Percentiles rank a stretch among this genome's conserved stretches.
These are phyloP conservation scores for Xanthia icteritia DNA, from an alignment of 2,888 invertebrate species.

Conservation along the genomic window DNA sequence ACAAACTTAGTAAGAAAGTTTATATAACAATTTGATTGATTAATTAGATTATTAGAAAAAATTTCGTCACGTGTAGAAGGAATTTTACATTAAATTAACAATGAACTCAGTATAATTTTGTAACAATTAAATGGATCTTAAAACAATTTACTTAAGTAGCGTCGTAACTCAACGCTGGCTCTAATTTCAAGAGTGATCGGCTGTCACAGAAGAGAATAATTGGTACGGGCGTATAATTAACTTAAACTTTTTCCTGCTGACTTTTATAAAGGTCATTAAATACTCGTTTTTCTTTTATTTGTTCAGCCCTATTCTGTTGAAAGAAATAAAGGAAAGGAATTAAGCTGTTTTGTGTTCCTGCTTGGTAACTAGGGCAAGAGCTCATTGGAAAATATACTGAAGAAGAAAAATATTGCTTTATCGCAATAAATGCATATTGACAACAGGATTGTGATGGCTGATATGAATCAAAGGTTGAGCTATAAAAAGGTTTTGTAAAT, in stretches of 20 bases:
- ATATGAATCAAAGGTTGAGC: not conserved
- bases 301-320: conserved; percentile 37
- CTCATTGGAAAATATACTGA: conserved; percentile 23
- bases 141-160: conserved; percentile 49
- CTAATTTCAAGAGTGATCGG: conserved; percentile 58
- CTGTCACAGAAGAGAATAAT: conserved; percentile 56
- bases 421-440: not conserved
- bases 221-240: conserved; percentile 56
- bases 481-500: not conserved
- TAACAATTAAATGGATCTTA: conserved; percentile 43
- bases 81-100: conserved; percentile 21
- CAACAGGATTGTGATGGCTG: too few relatives aligned
- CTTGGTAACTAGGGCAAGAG: not conserved
- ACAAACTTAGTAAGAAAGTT: too few relatives aligned
- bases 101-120: conserved; percentile 10
- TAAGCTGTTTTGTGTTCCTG: conserved; percentile 34
- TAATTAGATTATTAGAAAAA: conserved; percentile 13
- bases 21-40: not conserved
- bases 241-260: conserved; percentile 54
- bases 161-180: conserved; percentile 53
- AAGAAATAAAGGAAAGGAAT: conserved; percentile 46
- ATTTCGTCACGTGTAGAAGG: not conserved
- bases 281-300: conserved; percentile 58
- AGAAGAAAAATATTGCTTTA: not conserved
- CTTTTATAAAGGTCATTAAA: conserved; percentile 58